Base-by-base conservation (phyloP, 2,797 vertebrate genomes). In the Semotilus atromaculatus region DNA sequence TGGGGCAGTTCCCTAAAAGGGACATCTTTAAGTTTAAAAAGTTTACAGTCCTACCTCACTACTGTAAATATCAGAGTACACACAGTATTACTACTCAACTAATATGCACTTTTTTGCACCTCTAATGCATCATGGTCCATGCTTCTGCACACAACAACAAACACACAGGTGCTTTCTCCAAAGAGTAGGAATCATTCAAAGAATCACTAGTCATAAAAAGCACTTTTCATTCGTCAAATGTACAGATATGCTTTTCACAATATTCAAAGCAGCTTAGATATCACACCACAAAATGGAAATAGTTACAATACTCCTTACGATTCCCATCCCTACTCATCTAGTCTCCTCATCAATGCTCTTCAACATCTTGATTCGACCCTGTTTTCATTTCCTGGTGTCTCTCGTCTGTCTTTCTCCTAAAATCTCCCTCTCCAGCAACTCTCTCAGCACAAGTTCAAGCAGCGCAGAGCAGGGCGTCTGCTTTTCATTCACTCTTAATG, bases 401-500 rank as follows among this genome's bases (percentile, higher is more conserved):
- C 88, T 90, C 86, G 45, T 67, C 62, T 51, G 62, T n/a, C 60
- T 67, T 48, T 80, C 29, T 79, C 43, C 76, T 34, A 64, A 66
- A 79, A 53, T 58, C 82, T 85, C 87, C 72, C 76, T 82, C 3
- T 43, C 60, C 66, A 31, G 80, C 72, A 62, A 55, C 80, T 85
- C 70, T 11, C 66, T 48, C 82, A 68, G 16, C 18, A 43, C 82
- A 86, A 43, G 71, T 67, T 48, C 79, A 67, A 67, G n/a, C 43
- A 67, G 55, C 38, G 82, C 72, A 43, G 78, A 88, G 73, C 64
- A 76, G 31, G 68, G 89, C 81, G 93, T 91, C 93, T 94, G 93
- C 91, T 94, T 94, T 92, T 92, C 92, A 93, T 93, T 93, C 90
- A 80, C 82, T 93, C 88, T 91, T 93, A 92, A 92, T 91, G 90